Conservation (phyloP, 2,797 vertebrate species). For the Trachops cirrhosus region DNA sequence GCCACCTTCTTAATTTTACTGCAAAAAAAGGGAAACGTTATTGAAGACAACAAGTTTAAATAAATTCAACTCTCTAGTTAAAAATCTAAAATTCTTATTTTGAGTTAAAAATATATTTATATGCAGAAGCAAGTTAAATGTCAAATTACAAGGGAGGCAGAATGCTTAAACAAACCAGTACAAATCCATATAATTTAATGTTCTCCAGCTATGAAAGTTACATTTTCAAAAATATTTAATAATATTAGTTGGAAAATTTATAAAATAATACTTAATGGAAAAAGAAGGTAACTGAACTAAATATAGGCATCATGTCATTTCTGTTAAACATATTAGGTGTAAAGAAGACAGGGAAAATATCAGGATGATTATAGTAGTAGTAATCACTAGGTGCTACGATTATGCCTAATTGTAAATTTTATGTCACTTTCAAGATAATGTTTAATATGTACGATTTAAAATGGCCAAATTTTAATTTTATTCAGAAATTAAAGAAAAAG, state of each 20-base stretch:
- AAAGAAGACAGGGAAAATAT: not conserved
- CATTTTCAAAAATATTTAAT: not conserved
- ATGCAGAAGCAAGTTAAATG: not conserved
- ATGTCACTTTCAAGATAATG: constrained; percentile 6
- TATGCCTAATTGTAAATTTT: not conserved
- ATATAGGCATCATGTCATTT: not conserved
- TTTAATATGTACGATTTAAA: not conserved
- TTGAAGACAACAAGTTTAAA: not conserved
- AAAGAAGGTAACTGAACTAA: not conserved
- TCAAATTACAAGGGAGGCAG: not conserved
- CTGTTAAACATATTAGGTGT: not conserved
- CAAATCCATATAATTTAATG: not conserved
- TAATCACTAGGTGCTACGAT: not conserved
- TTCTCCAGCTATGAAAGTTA: not conserved
- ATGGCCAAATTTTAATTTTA: not conserved
- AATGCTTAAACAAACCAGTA: not conserved
- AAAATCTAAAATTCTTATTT: constrained; percentile 24
- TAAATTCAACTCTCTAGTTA: not conserved
- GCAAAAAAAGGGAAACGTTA: not conserved
- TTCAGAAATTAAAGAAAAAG: not conserved
- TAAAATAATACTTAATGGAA: constrained; percentile 2
- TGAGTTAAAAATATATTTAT: constrained; percentile 5
- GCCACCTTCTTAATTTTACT: not conserved
- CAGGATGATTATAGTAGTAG: not conserved
- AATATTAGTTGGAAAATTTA: not conserved